Evolutionary conservation across 2,797 vertebrate genomes (phyloP), one percentile per base, ranked within the genome.

Genomic region (Acanthornis magna): DNA sequence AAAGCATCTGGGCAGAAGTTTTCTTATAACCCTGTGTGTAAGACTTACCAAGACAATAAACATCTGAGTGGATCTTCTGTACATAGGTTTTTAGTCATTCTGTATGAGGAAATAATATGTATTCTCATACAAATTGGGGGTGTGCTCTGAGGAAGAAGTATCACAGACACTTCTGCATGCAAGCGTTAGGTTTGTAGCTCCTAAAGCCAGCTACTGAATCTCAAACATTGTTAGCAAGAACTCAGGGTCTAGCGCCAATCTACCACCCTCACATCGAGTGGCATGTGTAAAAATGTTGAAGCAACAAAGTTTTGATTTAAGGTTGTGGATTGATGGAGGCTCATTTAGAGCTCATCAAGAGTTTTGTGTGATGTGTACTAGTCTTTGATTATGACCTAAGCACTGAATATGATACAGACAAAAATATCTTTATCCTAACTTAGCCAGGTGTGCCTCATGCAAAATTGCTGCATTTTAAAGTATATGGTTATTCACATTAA

Each of bases 361-460:
- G 55, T 71, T 62, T 16, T 89, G 66, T 96, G 87, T 54, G 34
- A 81, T 78, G 70, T 92, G 30, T 85, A 83, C 26, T 76, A 82
- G 57, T 80, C n/a, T 96, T 97, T 97, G 94, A 95, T 97, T 96
- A 91, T 3, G 17, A 87, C 65, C 72, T 94, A 93, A 95, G 68
- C 61, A 85, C 42, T 90, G 94, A 88, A 61, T 71, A 47, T 38
- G 38, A 91, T 68, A 29, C 60, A 87, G 76, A 82, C 38, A 96
- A 95, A 94, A 95, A 89, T 55, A 53, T 43, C 34, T 67, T 95
- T 96, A 90, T 83, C 63, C 47, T 57, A 77, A 61, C 27, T 62
- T 89, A 89, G 63, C 38, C 96, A 97, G 94, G 91, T 97, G 94
- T 91, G 50, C 54, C 83, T 96, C 85, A n/a, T 78, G 76, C 42